A percentile compares a stretch with the other conserved stretches of the same genome.
Conservation (phyloP, 1,140 invertebrate genomes). For the Halesus radiatus region DNA sequence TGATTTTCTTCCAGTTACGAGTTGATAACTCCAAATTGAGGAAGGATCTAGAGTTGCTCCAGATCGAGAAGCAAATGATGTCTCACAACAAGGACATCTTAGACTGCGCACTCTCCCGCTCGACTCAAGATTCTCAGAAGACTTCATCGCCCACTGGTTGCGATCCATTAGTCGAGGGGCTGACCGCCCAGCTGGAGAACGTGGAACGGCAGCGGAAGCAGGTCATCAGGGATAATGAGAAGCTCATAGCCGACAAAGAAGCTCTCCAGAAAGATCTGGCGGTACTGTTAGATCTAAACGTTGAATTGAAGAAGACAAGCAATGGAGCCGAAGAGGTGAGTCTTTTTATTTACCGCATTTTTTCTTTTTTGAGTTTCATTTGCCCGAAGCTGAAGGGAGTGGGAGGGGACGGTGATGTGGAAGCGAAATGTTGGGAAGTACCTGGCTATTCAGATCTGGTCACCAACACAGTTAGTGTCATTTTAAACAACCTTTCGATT, state of each 20-base stretch:
- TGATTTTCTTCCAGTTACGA: constrained; percentile 57
- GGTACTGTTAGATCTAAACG: not conserved
- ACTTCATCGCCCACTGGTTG: not conserved
- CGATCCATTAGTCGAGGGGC: not conserved
- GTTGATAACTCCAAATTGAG: constrained; percentile 64
- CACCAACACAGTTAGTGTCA: too few species aligned
- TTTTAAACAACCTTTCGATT: too few species aligned
- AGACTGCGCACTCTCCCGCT: not conserved
- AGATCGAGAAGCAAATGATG: constrained; percentile 20
- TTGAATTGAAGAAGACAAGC: too few species aligned
- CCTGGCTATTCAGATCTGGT: too few species aligned
- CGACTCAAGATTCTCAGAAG: not conserved
- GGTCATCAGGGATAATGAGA: constrained; percentile 4
- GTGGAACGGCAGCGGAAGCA: not conserved
- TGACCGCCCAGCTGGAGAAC: not conserved
- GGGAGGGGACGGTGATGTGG: too few species aligned
- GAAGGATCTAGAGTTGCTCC: constrained; percentile 49
- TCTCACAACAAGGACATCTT: not conserved
- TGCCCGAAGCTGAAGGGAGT: too few species aligned
- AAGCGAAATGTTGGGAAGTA: too few species aligned
- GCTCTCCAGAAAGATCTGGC: not conserved
- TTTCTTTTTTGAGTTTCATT: too few species aligned
- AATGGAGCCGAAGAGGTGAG: too few species aligned
- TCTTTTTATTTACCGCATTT: too few species aligned
- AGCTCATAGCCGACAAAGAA: not conserved